Conservation (phyloP, 2,113 vertebrate genomes). For the Oceanodroma tethys region DNA sequence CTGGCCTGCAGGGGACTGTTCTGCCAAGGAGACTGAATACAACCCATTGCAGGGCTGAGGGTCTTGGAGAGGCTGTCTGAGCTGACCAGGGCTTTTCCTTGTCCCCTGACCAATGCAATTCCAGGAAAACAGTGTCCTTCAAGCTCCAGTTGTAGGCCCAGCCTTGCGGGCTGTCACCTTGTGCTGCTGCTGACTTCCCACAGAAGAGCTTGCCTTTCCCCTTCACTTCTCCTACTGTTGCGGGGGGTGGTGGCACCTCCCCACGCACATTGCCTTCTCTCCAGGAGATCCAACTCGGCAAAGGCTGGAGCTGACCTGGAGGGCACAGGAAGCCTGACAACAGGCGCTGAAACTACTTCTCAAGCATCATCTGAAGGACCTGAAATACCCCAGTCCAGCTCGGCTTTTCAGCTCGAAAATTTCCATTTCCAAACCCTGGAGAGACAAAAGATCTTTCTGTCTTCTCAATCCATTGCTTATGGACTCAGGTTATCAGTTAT, state of each 20-base stretch:
- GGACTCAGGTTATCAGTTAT: constrained; percentile 11
- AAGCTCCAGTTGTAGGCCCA: not conserved
- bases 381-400: not conserved
- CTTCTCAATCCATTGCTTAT: not conserved
- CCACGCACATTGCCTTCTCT: not conserved
- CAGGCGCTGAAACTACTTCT: not conserved
- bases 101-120: not conserved
- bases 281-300: not conserved
- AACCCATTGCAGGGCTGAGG: not conserved
- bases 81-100: not conserved
- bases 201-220: not conserved
- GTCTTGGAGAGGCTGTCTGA: not conserved
- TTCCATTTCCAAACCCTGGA: not conserved
- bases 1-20: not conserved
- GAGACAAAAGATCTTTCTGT: not conserved
- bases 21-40: not conserved
- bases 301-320: not conserved
- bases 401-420: not conserved
- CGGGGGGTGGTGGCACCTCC: not conserved
- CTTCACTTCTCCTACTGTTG: not conserved
- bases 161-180: not conserved
- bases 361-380: not conserved
- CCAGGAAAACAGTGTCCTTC: not conserved
- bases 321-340: not conserved
- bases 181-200: not conserved